Evolutionary conservation across 2,888 invertebrate species (phyloP).

Genomic region (Girardia tigrina): DNA sequence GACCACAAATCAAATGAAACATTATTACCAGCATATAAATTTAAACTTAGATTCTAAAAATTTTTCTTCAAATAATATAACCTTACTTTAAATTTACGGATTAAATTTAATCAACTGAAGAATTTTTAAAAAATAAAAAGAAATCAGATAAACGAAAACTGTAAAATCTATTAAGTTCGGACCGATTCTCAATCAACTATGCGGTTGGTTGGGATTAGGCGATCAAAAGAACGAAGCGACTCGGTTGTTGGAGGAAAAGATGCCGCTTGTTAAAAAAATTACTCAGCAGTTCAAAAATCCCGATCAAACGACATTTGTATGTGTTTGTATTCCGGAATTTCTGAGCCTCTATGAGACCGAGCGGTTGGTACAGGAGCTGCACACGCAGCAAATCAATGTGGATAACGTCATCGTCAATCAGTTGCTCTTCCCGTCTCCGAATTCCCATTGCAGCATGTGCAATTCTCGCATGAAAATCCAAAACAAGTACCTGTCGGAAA

Average conservation of each 20-base stretch:
- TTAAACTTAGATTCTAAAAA: too few relatives aligned
- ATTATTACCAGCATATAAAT: too few relatives aligned
- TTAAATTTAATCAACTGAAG: too few relatives aligned
- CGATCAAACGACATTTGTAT: conserved; percentile 92
- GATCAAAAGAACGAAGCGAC: conserved; percentile 83
- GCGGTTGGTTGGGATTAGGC: conserved; percentile 67
- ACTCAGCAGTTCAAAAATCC: conserved; percentile 93
- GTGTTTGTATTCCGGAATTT: conserved; percentile 97
- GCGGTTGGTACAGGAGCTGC: conserved; percentile 66
- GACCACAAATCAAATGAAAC: too few relatives aligned
- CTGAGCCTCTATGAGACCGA: conserved; percentile 95
- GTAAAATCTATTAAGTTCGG: too few relatives aligned
- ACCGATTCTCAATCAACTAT: conserved; percentile 56
- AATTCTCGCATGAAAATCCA: conserved; percentile 74
- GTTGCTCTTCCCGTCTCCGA: too few relatives aligned
- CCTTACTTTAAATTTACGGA: too few relatives aligned
- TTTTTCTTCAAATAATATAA: too few relatives aligned
- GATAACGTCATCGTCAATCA: conserved; percentile 97
- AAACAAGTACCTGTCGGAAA: conserved; percentile 83
- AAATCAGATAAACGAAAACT: too few relatives aligned
- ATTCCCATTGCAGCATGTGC: conserved; percentile 67
- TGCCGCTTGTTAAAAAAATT: conserved; percentile 79
- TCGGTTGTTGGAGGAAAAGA: conserved; percentile 70
- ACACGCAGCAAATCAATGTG: conserved; percentile 85
- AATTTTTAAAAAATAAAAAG: too few relatives aligned